Percentiles rank a stretch among this genome's conserved stretches.
phyloP scores from a whole-genome alignment of 2,888 invertebrate genomes.

The Bhutanitis thaidina region DNA sequence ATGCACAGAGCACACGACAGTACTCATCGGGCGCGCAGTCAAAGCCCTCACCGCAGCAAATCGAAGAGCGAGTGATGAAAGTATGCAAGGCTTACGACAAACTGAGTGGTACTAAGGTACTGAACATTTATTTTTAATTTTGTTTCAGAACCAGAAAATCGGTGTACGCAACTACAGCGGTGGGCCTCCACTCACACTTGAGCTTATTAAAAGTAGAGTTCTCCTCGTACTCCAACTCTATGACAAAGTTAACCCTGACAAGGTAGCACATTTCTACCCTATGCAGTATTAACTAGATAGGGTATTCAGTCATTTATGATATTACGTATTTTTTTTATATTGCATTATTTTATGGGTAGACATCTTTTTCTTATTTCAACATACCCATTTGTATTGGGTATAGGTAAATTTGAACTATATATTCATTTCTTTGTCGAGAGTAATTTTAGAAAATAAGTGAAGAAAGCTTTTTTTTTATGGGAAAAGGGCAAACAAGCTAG shows the following conservation, averaged over 20 bases:
- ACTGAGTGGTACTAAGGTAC: slow-evolving; percentile 92
- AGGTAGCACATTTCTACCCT: slow-evolving; percentile 82
- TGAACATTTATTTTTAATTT: slow-evolving; percentile 48
- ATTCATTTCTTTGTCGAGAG: too few species aligned
- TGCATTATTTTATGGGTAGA: too few species aligned
- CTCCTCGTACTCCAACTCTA: slow-evolving; percentile 97
- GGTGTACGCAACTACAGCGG: slow-evolving; percentile 86
- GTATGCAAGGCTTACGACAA: slow-evolving; percentile 94
- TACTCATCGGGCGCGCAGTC: slow-evolving; percentile 55
- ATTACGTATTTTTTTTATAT: slow-evolving; percentile 21
- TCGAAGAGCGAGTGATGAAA: slow-evolving; percentile 90
- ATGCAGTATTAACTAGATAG: slow-evolving; percentile 7
- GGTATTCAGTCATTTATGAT: not conserved
- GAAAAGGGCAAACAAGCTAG: too few species aligned
- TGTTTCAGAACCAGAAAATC: slow-evolving; percentile 83
- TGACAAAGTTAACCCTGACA: slow-evolving; percentile 96
- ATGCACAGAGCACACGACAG: slow-evolving; percentile 36
- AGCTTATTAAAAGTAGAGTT: slow-evolving; percentile 92
- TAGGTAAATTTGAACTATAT: too few species aligned
- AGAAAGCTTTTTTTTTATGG: too few species aligned
- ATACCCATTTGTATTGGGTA: too few species aligned
- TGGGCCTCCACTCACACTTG: slow-evolving; percentile 88
- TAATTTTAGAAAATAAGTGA: too few species aligned
- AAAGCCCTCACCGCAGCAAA: slow-evolving; percentile 82
- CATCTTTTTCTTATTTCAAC: too few species aligned